Evolutionary conservation across 2,888 invertebrate genomes (phyloP).

Genomic region (Ochropleura plecta): DNA sequence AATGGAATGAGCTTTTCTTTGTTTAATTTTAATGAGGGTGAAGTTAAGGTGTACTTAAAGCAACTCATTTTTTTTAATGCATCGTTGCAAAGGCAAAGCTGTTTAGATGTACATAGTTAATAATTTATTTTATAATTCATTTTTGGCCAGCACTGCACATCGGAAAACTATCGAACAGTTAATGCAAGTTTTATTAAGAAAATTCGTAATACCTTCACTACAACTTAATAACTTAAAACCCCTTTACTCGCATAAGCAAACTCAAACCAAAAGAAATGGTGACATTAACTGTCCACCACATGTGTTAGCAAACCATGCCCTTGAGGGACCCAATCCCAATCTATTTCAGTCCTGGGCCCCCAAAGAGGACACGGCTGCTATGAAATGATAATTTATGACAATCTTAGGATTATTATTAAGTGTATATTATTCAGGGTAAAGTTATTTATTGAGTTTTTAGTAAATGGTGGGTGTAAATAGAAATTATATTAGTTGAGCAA

Average conservation of each 20-base stretch:
- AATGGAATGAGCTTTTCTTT: neutral
- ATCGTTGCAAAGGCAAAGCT: too few relatives aligned
- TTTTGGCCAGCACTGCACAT: too few relatives aligned
- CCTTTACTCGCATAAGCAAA: constrained; percentile 5
- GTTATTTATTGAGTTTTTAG: constrained; percentile 13
- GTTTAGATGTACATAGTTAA: too few relatives aligned
- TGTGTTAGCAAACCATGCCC: constrained; percentile 73
- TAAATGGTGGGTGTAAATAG: constrained; percentile 11
- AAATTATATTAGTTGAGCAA: neutral
- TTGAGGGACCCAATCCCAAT: constrained; percentile 72
- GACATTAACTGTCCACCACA: constrained; percentile 70
- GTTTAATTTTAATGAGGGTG: neutral
- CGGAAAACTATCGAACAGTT: too few relatives aligned
- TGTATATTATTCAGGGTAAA: constrained; percentile 31
- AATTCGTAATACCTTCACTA: too few relatives aligned
- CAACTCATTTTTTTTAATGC: too few relatives aligned
- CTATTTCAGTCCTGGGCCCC: constrained; percentile 76
- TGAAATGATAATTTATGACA: constrained; percentile 71
- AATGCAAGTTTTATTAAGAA: too few relatives aligned
- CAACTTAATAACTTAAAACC: neutral
- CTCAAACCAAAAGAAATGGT: constrained; percentile 14
- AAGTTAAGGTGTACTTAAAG: too few relatives aligned
- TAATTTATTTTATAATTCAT: too few relatives aligned
- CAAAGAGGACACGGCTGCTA: constrained; percentile 61
- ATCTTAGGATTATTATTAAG: constrained; percentile 35